Percentiles rank a stretch among this genome's conserved stretches.
Conservation (phyloP, 2,888 invertebrate species). For the Leptopilina drosophilae region DNA sequence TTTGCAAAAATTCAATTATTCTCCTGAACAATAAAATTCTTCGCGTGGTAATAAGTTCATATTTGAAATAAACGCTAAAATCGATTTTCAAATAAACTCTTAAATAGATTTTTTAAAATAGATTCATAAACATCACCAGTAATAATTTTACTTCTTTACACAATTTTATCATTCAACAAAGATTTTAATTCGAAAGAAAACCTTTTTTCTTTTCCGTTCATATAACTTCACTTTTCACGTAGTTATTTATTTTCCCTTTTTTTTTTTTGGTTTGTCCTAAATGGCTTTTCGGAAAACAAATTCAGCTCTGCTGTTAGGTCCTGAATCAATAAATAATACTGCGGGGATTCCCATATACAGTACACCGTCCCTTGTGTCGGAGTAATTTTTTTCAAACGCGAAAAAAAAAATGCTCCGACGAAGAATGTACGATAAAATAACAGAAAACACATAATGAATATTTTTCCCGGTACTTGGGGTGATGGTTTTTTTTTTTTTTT, state of each 20-base stretch:
- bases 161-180: no score
- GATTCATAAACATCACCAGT: no score
- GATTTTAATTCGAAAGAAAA: no score
- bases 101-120: no score
- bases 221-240: not conserved
- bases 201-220: no score
- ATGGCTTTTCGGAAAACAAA: conserved; percentile 26
- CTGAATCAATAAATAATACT: conserved; percentile 40
- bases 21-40: no score
- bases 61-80: no score
- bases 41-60: no score
- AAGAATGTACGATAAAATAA: conserved; percentile 29
- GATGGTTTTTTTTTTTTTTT: conserved; percentile 12
- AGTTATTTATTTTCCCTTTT: conserved; percentile 5
- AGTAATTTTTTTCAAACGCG: conserved; percentile 17
- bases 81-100: no score
- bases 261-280: not conserved
- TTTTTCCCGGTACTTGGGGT: conserved; percentile 27
- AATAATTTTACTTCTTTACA: no score
- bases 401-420: conserved; percentile 18
- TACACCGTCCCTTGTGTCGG: not conserved
- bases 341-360: conserved; percentile 19
- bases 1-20: no score
- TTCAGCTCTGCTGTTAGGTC: conserved; percentile 25
- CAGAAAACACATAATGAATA: conserved; percentile 36